These are phyloP conservation scores for Aradus depressus DNA, from an alignment of 2,888 invertebrate genomes.

Conservation along the genomic window DNA sequence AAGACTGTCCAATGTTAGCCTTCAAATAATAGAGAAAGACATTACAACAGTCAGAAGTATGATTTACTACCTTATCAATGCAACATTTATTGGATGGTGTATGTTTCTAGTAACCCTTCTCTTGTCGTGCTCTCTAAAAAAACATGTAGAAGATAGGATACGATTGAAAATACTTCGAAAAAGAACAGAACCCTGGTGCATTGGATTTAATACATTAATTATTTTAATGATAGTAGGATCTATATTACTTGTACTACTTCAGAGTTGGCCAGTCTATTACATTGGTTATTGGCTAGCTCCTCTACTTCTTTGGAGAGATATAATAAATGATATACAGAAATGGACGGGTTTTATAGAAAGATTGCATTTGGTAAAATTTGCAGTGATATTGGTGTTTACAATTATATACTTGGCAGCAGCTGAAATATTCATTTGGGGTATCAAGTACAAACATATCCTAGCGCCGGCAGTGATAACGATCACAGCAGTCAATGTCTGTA, in stretches of 20 bases:
- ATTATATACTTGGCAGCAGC: not conserved
- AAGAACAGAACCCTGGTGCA: slow-evolving; percentile 12
- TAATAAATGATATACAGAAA: slow-evolving; percentile 3
- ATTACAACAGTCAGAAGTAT: not conserved
- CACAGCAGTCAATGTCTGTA: not conserved
- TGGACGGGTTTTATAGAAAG: slow-evolving; percentile 10
- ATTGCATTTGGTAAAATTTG: not conserved
- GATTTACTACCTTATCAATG: slow-evolving; percentile 4
- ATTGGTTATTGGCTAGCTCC: slow-evolving; percentile 4
- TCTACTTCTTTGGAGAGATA: slow-evolving; percentile 3
- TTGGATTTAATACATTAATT: slow-evolving; percentile 9
- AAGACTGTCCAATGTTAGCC: not conserved
- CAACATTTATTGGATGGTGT: slow-evolving; percentile 4
- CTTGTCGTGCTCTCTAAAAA: not conserved
- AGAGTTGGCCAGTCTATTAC: slow-evolving; percentile 10
- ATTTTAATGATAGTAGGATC: not conserved
- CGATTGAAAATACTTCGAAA: slow-evolving; percentile 2
- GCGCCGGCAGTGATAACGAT: not conserved
- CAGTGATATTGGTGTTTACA: not conserved
- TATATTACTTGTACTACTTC: slow-evolving; percentile 3
- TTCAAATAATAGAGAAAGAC: slow-evolving; percentile 11
- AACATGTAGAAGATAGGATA: not conserved
- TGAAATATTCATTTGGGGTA: slow-evolving; percentile 7
- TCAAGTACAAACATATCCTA: not conserved
- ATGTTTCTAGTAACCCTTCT: slow-evolving; percentile 1